phyloP scores from a whole-genome alignment of 92 coral and sea anemone genomes.

The Galaxea fascicularis region DNA sequence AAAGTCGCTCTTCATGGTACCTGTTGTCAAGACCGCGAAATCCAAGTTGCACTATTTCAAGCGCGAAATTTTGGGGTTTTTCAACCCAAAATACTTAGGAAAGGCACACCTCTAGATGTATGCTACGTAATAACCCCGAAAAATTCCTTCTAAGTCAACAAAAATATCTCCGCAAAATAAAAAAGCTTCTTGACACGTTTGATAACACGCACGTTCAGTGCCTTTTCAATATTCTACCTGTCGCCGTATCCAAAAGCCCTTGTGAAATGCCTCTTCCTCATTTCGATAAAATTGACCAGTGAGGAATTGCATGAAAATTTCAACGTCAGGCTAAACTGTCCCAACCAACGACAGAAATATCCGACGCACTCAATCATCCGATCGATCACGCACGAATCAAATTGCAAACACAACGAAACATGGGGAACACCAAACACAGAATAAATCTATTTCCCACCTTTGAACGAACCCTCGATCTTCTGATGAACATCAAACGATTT shows the following conservation, averaged over 20 bases:
- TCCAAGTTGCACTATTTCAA: neutral
- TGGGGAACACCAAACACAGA: constrained; percentile 5
- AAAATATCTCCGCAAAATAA: constrained; percentile 28
- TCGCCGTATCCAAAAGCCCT: constrained; percentile 19
- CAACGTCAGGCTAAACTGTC: neutral
- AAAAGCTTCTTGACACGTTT: constrained; percentile 47
- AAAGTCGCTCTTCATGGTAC: constrained; percentile 35
- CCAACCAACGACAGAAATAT: constrained; percentile 10
- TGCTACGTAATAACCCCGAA: neutral
- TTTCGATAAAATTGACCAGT: neutral
- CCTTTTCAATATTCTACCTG: constrained; percentile 32
- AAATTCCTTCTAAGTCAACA: constrained; percentile 41
- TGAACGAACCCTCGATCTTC: neutral
- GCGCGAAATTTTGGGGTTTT: neutral
- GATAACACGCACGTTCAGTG: constrained; percentile 47
- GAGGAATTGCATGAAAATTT: neutral
- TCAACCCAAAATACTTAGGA: too few species aligned
- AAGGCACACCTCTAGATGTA: neutral
- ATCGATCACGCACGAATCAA: constrained; percentile 60
- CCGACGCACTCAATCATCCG: constrained; percentile 21
- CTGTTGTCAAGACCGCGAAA: constrained; percentile 44
- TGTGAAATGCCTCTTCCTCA: neutral
- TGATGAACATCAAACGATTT: constrained; percentile 21
- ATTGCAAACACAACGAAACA: constrained; percentile 56
- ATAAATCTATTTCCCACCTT: constrained; percentile 45